These are phyloP conservation scores for Laspeyria flexula DNA, from an alignment of 2,888 invertebrate species.

Conservation along the genomic window DNA sequence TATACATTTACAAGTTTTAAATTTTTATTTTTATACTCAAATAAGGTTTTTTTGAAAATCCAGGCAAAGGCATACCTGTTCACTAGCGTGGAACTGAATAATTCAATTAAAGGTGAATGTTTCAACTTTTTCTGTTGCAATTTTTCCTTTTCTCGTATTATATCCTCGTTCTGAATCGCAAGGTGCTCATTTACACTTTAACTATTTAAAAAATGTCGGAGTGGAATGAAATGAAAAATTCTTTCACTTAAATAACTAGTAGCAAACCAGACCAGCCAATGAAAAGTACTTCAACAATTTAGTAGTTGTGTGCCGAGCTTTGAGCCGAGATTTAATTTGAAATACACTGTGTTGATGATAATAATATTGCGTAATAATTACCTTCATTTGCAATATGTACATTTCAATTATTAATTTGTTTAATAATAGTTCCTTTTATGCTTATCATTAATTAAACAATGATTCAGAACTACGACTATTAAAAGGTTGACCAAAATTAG, in stretches of 20 bases:
- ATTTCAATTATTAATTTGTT: background rate
- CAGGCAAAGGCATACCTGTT: background rate
- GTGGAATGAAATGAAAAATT: slow-evolving; percentile 59
- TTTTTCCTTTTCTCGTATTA: slow-evolving; percentile 41
- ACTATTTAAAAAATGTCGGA: slow-evolving; percentile 49
- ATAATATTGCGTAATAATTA: slow-evolving; percentile 11
- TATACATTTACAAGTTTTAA: no score
- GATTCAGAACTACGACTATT: no score
- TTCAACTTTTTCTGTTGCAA: slow-evolving; percentile 11
- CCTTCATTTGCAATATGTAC: background rate
- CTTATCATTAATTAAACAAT: background rate
- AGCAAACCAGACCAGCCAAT: slow-evolving; percentile 21
- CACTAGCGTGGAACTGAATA: slow-evolving; percentile 8
- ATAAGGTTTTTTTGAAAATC: background rate
- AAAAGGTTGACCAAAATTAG: no score
- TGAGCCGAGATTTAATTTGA: slow-evolving; percentile 18
- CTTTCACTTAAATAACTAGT: slow-evolving; percentile 41
- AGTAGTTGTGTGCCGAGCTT: slow-evolving; percentile 18
- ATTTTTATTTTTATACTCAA: no score
- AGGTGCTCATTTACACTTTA: slow-evolving; percentile 43
- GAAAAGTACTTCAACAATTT: slow-evolving; percentile 26
- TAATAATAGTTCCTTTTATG: background rate
- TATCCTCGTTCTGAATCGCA: slow-evolving; percentile 49
- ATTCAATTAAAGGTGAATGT: slow-evolving; percentile 17
- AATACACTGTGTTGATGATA: slow-evolving; percentile 4